These are phyloP conservation scores for Ramphastos sulfuratus DNA, from an alignment of 2,113 vertebrate species.

Conservation along the genomic window DNA sequence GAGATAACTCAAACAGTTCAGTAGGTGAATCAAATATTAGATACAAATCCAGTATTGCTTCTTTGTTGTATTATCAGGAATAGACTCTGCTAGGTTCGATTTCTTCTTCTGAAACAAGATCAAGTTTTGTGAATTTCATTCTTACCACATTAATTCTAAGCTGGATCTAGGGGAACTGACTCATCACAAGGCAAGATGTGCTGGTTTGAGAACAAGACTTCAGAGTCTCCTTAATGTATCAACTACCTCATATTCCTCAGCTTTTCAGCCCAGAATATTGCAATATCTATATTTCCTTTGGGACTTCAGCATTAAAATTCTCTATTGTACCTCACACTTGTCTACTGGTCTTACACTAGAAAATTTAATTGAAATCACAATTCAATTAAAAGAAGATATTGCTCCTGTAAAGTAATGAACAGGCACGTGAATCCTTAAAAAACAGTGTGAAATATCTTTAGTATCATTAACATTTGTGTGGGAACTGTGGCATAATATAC, in stretches of 20 bases:
- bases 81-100: background rate
- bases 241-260: background rate
- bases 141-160: background rate
- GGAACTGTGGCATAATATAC: background rate
- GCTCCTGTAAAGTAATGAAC: background rate
- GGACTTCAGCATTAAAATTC: background rate
- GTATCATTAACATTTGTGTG: background rate
- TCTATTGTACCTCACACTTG: background rate
- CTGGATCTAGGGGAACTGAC: background rate
- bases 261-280: background rate
- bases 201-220: background rate
- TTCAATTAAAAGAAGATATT: background rate
- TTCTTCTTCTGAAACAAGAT: background rate
- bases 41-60: background rate
- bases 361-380: slow-evolving; percentile 10
- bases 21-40: background rate
- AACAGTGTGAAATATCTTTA: background rate
- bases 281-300: background rate
- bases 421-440: background rate
- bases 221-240: background rate
- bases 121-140: background rate
- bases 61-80: background rate
- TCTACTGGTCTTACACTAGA: background rate
- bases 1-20: background rate
- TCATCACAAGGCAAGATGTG: background rate